Base-by-base conservation (phyloP, 2,888 invertebrate species). In the Acanthacorydalis orientalis region DNA sequence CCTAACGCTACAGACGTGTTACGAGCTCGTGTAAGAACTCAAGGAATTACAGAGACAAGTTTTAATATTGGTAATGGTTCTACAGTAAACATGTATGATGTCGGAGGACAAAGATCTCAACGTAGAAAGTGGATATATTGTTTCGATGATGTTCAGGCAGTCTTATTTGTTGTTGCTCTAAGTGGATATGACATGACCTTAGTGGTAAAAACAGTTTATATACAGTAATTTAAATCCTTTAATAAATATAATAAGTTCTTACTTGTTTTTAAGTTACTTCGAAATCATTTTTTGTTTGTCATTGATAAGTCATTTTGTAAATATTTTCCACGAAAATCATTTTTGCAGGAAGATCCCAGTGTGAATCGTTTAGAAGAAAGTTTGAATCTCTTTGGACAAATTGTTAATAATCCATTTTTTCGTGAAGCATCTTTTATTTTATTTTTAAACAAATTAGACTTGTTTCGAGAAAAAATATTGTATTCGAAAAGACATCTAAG, bases 181-280 rank as follows among this genome's bases (percentile, higher is more conserved):
- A 78, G 78, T 60, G 76, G 77, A 40, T 78, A 78, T 56, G 78
- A 78, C 57, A 78, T 78, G 77, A 76, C 75, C 4, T 60, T 78
- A 40, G 63, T 72, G 55, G 69, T 70, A 59, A 60, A 62, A 52
- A 38, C n/a, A 23, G 8, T 15, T 48, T 33, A 11, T 32, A 33
- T 12, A 31, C 34, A 33, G 35, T 45, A 7, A 3, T 49, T 41
- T 41, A 31, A 31, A 39, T 34, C n/a, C 10, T 16, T 39, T 33
- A 9, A 31, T 39, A 46, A 31, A 15, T 40, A 15, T 23, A 38
- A 34, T 38, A 16, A 43, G 42, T 44, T 37, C 10, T 37, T 33
- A 48, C n/a, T 46, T 40, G 35, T 31, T 23, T 46, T 38, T 39
- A 23, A 23, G 6, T 23, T 4, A 23, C n/a, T 39, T 44, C 31